phyloP scores from a whole-genome alignment of 2,113 vertebrate species.

The Calypte anna region DNA sequence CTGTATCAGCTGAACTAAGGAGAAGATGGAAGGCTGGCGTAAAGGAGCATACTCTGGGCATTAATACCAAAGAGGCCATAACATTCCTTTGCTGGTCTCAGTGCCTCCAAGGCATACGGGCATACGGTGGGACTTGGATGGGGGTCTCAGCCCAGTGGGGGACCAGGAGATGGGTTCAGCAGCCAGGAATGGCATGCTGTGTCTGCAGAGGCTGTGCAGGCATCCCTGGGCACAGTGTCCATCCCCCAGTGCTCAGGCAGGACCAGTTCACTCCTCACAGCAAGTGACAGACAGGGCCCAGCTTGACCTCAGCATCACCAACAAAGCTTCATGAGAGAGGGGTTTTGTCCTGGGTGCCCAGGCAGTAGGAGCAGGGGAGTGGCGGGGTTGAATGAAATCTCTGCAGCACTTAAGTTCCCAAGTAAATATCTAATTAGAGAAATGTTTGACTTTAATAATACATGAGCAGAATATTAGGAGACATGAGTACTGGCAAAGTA shows the following conservation, averaged over 20 bases:
- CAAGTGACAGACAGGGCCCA: neutral
- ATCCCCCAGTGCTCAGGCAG: neutral
- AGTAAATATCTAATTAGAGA: constrained; percentile 59
- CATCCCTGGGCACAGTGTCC: accelerated
- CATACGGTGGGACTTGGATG: neutral
- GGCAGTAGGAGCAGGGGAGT: neutral
- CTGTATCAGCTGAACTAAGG: neutral
- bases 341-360: neutral
- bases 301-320: neutral
- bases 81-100: neutral
- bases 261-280: neutral
- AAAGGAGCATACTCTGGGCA: neutral
- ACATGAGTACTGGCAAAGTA: neutral
- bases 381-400: neutral
- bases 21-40: neutral
- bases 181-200: neutral
- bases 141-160: accelerated
- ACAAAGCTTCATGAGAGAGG: accelerated
- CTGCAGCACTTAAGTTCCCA: constrained; percentile 48
- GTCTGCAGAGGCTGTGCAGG: accelerated
- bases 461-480: constrained; percentile 57
- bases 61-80: neutral
- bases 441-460: constrained; percentile 65
- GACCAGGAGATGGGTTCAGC: neutral
- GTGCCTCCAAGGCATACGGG: accelerated